Evolutionary conservation across 2,888 invertebrate genomes (phyloP), one percentile per base, ranked within the genome.

Genomic region (Panzeria rudis): DNA sequence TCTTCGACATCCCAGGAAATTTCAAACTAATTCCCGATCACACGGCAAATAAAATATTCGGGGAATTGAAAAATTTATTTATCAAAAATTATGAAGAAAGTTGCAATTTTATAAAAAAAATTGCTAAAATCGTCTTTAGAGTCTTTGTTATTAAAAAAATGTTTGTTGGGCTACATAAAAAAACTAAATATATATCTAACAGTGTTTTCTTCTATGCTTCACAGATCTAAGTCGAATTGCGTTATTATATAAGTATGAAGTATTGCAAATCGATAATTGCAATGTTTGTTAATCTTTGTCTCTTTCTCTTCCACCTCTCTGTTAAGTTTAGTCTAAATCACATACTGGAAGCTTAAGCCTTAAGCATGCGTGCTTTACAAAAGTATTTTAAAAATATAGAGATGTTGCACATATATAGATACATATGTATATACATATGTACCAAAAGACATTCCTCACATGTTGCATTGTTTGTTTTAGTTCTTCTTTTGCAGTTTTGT

Each of bases 301-400:
- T 52, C 23, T 56, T 11, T 20, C 11, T 20, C 56, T 35, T 17
- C n/a, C 7, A 13, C 13, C n/a, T 25, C 8, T 32, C n/a, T 15
- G 25, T 32, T 29, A 66, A 25, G 9, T 11, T 17, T 11, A n/a
- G 11, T 13, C 13, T 25, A 35, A 2, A 59, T 38, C 17, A 52
- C 29, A 56, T 41, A 20, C 29, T 47, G 8, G 6, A 17, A 64
- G 4, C 7, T 17, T 7, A 9, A 15, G 47, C 8, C 11, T 17
- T 7, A 9, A 20, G 25, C 79, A 85, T 85, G 86, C 86, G 87
- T 87, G 87, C 79, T 47, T 77, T 75, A 56, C 81, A 68, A 86
- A 83, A 82, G 76, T 86, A 83, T 86, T 85, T 87, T 76, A 82
- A 76, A 75, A 62, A 54, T 1, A 54, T 73, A 29, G n/a, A n/a